These are phyloP conservation scores for Drosophila leonis DNA, from an alignment of 2,888 invertebrate species.

Conservation along the genomic window DNA sequence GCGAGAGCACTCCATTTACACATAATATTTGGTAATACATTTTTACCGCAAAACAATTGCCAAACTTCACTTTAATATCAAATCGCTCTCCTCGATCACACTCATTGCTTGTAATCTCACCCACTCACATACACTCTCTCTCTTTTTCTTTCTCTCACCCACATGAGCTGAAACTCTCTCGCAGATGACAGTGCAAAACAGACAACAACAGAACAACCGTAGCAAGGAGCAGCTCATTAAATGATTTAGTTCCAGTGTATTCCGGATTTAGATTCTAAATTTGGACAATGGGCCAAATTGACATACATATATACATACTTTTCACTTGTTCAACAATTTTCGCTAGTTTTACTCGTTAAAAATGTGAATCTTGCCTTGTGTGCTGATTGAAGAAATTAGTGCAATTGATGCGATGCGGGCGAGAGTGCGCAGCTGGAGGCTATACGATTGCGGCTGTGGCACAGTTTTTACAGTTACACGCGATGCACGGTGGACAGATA, in stretches of 20 bases:
- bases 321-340: conserved; percentile 74
- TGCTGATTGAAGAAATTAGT: conserved; percentile 79
- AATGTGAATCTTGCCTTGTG: conserved; percentile 70
- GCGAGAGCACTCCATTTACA: conserved; percentile 32
- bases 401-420: conserved; percentile 69
- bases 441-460: conserved; percentile 48
- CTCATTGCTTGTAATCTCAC: conserved; percentile 11
- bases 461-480: conserved; percentile 76
- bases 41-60: conserved; percentile 21
- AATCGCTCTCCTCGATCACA: conserved; percentile 16
- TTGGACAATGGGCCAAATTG: conserved; percentile 60
- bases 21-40: conserved; percentile 24
- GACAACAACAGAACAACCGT: conserved; percentile 13
- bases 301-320: conserved; percentile 35
- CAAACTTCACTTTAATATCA: conserved; percentile 28
- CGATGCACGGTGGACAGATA: conserved; percentile 56
- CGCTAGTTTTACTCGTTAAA: conserved; percentile 76
- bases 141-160: conserved; percentile 44
- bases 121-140: conserved; percentile 20
- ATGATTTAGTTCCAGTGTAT: conserved; percentile 52
- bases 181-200: conserved; percentile 63
- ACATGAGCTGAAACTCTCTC: conserved; percentile 57
- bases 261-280: conserved; percentile 63
- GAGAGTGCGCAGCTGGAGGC: conserved; percentile 38
- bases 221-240: conserved; percentile 39